Conservation (phyloP, 2,888 invertebrate genomes). For the Oscheius sp. region DNA sequence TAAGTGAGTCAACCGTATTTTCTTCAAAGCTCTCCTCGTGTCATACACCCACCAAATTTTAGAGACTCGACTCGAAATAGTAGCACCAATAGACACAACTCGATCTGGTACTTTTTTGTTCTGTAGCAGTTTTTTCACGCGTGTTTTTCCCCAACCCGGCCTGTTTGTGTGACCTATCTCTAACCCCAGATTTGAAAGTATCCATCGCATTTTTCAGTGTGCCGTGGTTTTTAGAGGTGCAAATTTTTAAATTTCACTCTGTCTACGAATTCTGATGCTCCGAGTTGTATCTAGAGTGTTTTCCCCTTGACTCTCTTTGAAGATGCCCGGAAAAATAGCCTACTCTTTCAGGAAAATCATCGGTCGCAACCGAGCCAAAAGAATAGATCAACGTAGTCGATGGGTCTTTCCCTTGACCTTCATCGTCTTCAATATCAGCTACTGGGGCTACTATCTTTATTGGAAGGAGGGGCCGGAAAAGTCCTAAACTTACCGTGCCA, state of each 20-base stretch:
- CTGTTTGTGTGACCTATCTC: background rate
- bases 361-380: constrained; percentile 69
- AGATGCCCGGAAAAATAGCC: background rate
- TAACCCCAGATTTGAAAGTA: too few species aligned
- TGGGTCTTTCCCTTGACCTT: constrained; percentile 71
- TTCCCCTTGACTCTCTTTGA: background rate
- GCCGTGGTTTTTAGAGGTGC: background rate
- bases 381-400: constrained; percentile 70
- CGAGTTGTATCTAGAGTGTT: background rate
- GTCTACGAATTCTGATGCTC: too few species aligned
- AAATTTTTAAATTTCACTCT: too few species aligned
- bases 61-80: constrained; percentile 2
- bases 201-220: background rate
- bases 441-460: constrained; percentile 71
- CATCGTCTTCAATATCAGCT: constrained; percentile 70
- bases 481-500: too few species aligned
- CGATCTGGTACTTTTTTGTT: constrained; percentile 8
- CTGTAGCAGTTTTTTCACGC: background rate
- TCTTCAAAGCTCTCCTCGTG: background rate
- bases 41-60: background rate
- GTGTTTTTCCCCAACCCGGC: background rate
- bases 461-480: constrained; percentile 44
- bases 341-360: constrained; percentile 62
- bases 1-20: constrained; percentile 58
- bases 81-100: constrained; percentile 20